These are phyloP conservation scores for Microcebus lehilahytsara DNA, from an alignment of 2,113 vertebrate genomes.

Conservation along the genomic window DNA sequence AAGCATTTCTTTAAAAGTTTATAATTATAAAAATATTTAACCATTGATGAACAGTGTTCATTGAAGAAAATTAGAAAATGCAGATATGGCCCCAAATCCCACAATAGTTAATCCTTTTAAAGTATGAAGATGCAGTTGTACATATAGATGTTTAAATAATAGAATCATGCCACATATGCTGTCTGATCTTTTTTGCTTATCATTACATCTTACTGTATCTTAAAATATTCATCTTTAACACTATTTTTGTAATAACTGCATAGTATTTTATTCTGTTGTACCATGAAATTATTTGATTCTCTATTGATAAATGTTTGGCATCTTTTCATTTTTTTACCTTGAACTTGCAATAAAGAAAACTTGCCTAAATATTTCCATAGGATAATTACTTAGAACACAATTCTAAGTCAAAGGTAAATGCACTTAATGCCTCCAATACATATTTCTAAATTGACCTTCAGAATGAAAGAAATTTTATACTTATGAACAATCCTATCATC, in stretches of 20 bases:
- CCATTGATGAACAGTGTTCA: neutral
- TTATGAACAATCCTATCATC: neutral
- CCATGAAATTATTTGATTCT: neutral
- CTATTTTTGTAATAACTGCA: neutral
- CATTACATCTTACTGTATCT: neutral
- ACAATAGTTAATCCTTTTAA: neutral
- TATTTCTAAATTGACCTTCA: constrained; percentile 20
- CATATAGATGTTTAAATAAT: neutral
- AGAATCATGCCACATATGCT: neutral
- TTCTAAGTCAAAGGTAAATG: constrained; percentile 6
- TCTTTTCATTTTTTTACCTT: neutral
- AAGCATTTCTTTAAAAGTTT: neutral
- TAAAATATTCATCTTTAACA: neutral
- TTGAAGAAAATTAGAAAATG: neutral
- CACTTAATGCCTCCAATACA: neutral
- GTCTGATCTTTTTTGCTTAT: neutral
- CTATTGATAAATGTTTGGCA: neutral
- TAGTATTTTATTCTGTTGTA: neutral
- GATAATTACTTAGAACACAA: neutral
- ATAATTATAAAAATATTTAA: neutral
- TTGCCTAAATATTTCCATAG: neutral
- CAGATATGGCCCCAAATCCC: neutral
- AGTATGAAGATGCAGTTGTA: neutral
- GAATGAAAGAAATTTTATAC: neutral
- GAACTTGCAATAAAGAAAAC: neutral